Conservation (phyloP, 2,113 vertebrate species). For the Bos javanicus region DNA sequence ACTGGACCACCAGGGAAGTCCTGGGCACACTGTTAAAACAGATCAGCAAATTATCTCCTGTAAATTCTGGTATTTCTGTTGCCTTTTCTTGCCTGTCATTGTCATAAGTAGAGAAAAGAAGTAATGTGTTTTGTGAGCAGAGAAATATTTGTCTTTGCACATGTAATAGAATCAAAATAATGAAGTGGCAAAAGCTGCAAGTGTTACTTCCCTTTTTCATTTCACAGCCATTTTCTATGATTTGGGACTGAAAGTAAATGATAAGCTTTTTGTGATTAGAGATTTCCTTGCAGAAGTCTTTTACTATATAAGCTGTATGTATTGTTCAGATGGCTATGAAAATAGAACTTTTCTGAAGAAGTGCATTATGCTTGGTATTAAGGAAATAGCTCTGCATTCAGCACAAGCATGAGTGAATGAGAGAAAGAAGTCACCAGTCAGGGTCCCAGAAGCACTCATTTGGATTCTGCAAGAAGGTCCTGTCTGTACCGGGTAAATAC, state of each 20-base stretch:
- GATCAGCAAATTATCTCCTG: not conserved
- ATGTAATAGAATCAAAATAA: not conserved
- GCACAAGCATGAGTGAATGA: not conserved
- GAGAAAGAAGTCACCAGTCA: not conserved
- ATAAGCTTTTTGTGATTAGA: not conserved
- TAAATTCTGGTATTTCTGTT: not conserved
- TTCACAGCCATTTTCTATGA: not conserved
- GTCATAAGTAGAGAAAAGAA: not conserved
- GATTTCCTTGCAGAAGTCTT: not conserved
- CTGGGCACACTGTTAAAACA: not conserved
- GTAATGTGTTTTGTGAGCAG: not conserved
- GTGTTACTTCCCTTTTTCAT: not conserved
- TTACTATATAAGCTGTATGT: not conserved
- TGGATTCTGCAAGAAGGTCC: not conserved
- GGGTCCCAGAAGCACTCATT: not conserved
- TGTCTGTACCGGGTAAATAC: rapidly evolving
- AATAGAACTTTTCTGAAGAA: not conserved
- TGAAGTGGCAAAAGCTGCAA: not conserved
- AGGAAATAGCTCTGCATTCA: not conserved
- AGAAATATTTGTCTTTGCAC: not conserved
- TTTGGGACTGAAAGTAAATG: not conserved
- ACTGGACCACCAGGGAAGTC: not conserved
- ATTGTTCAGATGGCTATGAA: not conserved
- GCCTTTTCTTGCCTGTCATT: not conserved
- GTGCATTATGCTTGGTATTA: not conserved